Percentiles rank a stretch among this genome's conserved stretches.
Evolutionary conservation across 2,113 vertebrate genomes (phyloP).

Genomic region (Alethe diademata): DNA sequence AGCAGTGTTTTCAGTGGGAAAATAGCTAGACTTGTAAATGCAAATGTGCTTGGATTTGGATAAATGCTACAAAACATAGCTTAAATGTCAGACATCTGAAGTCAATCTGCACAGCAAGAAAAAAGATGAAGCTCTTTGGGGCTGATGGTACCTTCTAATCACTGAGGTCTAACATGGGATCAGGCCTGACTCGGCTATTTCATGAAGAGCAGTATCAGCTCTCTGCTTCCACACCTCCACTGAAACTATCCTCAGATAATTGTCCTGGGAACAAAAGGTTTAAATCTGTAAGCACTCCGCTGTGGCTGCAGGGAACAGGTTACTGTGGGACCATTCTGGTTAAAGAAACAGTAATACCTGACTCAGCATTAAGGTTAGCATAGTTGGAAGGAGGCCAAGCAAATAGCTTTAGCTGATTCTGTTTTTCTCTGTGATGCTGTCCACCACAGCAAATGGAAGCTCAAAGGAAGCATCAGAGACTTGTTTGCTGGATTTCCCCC

Average conservation of each 20-base stretch:
- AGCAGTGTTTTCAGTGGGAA: background rate
- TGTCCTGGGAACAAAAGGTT: background rate
- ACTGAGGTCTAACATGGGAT: background rate
- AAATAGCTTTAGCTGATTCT: background rate
- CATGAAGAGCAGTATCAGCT: background rate
- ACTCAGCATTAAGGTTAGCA: background rate
- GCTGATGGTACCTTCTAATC: background rate
- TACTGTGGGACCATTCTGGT: background rate
- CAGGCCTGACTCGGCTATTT: background rate
- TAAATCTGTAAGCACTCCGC: background rate
- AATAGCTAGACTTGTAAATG: background rate
- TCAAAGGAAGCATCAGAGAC: background rate
- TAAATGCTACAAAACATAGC: background rate
- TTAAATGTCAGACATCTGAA: background rate
- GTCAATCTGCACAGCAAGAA: background rate
- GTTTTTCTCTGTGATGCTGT: background rate
- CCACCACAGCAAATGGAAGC: background rate
- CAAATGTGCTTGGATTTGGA: background rate
- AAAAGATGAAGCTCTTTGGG: background rate
- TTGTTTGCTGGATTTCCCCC: accelerated
- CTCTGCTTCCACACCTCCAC: background rate
- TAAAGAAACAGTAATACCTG: background rate
- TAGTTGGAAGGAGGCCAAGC: background rate
- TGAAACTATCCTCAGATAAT: background rate
- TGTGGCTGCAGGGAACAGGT: background rate